Evolutionary conservation across 2,888 invertebrate species (phyloP).

Genomic region (Zootermopsis nevadensis): DNA sequence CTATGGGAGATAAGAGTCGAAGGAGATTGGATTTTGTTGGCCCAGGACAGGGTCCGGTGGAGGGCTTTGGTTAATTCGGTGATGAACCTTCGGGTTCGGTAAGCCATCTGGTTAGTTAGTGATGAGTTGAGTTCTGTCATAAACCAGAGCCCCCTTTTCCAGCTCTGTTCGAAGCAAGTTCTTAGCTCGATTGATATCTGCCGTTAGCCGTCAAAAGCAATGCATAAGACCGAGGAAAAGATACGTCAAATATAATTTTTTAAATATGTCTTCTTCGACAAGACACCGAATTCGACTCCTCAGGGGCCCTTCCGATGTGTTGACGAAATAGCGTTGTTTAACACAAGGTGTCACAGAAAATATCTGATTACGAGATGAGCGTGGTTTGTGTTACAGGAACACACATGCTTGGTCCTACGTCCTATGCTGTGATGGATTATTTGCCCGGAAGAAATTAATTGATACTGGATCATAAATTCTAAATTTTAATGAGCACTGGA

Average conservation of each 20-base stretch:
- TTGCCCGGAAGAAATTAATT: constrained; percentile 45
- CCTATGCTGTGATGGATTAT: constrained; percentile 16
- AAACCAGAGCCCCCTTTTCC: no score
- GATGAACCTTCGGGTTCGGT: no score
- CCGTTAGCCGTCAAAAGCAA: not conserved
- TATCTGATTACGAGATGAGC: not conserved
- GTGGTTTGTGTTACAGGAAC: not conserved
- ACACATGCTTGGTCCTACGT: not conserved
- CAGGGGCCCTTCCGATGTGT: not conserved
- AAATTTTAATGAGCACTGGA: constrained; percentile 45
- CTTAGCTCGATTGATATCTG: not conserved
- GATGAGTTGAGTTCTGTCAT: no score
- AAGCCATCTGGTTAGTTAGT: no score
- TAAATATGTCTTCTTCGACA: not conserved
- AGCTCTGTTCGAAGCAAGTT: no score
- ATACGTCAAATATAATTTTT: not conserved
- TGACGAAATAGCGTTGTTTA: not conserved
- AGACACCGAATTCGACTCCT: not conserved
- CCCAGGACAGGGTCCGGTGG: no score
- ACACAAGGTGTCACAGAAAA: not conserved
- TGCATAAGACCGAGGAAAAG: not conserved
- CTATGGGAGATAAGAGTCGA: no score
- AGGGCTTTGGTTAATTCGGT: no score
- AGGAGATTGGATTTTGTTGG: no score
- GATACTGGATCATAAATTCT: constrained; percentile 49